Percentiles rank a stretch among this genome's conserved stretches.
Evolutionary conservation across 2,113 vertebrate genomes (phyloP).

Genomic region (Oryzias celebensis): DNA sequence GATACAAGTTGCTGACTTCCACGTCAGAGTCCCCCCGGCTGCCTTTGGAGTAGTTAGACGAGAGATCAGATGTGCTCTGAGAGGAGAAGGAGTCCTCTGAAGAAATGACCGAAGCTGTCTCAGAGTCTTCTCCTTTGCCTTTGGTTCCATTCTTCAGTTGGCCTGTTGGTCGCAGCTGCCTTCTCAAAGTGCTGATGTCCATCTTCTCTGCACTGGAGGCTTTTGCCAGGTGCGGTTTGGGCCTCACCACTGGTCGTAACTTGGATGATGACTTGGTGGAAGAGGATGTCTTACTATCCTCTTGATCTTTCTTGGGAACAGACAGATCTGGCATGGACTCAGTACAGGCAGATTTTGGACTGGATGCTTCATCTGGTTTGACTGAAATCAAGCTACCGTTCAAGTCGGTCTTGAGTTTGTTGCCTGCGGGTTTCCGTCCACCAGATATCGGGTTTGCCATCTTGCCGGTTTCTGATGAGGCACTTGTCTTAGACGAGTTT

Average conservation of each 20-base stretch:
- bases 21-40: conserved; percentile 83
- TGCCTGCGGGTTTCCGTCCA: conserved; percentile 79
- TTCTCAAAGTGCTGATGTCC: conserved; percentile 95
- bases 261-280: conserved; percentile 80
- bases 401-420: conserved; percentile 82
- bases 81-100: conserved; percentile 86
- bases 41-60: conserved; percentile 82
- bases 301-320: conserved; percentile 77
- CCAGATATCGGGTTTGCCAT: conserved; percentile 75
- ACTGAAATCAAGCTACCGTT: conserved; percentile 75
- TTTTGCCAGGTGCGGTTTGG: conserved; percentile 91
- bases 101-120: conserved; percentile 84
- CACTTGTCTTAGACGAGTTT: conserved; percentile 85
- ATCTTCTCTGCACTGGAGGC: conserved; percentile 91
- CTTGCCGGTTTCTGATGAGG: conserved; percentile 67
- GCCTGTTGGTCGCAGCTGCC: conserved; percentile 90
- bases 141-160: conserved; percentile 88
- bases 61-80: conserved; percentile 87
- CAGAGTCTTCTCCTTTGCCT: conserved; percentile 89
- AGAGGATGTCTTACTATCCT: conserved; percentile 72
- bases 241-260: conserved; percentile 91
- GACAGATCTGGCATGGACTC: conserved; percentile 77
- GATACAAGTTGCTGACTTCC: conserved; percentile 77
- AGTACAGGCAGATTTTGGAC: conserved; percentile 84
- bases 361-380: conserved; percentile 76